Percentiles rank a stretch among this genome's conserved stretches.
Evolutionary conservation across 2,888 invertebrate genomes (phyloP).

Genomic region (Allolobophora icterica): DNA sequence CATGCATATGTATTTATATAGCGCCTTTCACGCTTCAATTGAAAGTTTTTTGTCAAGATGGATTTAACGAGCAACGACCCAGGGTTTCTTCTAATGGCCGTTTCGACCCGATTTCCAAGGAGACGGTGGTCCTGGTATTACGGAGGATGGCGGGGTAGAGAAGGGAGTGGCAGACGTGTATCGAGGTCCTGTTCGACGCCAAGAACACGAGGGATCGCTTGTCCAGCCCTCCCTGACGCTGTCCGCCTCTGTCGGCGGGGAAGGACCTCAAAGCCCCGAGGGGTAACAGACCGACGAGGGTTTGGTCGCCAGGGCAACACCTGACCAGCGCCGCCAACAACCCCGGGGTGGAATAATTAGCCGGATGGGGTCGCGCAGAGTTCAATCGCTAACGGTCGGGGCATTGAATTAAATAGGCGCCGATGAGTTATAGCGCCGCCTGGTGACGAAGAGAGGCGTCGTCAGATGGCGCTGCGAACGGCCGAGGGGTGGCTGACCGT

Average conservation of each 20-base stretch:
- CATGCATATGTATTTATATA: background rate
- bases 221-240: background rate
- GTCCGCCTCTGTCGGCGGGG: background rate
- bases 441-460: background rate
- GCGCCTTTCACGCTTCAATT: background rate
- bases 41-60: background rate
- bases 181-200: background rate
- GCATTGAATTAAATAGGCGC: conserved; percentile 21
- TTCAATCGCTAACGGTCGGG: conserved; percentile 17
- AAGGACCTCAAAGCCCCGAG: background rate
- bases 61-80: background rate
- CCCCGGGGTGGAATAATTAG: conserved; percentile 27
- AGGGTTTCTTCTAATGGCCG: background rate
- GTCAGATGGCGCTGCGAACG: conserved; percentile 2
- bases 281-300: background rate
- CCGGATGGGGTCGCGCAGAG: background rate
- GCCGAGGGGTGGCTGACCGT: background rate
- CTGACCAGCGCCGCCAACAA: background rate
- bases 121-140: background rate
- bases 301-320: background rate
- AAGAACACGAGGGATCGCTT: conserved; percentile 6
- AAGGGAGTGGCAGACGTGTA: background rate
- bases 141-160: background rate
- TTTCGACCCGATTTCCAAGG: background rate
- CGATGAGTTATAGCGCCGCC: conserved; percentile 22